phyloP scores from a whole-genome alignment of 1,140 invertebrate genomes.

The Cecropterus lyciades region DNA sequence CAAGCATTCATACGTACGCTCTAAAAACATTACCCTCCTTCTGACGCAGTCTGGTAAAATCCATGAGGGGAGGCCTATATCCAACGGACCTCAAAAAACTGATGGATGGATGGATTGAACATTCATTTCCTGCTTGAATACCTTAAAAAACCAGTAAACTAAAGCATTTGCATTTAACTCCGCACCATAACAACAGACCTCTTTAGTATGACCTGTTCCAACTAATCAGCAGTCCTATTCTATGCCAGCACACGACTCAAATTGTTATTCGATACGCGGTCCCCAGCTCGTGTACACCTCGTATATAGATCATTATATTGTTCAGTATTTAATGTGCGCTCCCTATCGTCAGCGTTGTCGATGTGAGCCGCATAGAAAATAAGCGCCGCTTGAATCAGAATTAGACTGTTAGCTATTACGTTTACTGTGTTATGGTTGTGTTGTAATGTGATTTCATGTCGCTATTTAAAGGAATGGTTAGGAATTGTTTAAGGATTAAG shows the following conservation, averaged over 20 bases:
- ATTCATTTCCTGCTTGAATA: no score
- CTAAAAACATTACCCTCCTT: no score
- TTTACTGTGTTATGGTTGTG: constrained; percentile 26
- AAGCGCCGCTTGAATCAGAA: constrained; percentile 53
- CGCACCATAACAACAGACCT: not conserved
- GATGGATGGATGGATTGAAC: no score
- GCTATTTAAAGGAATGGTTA: not conserved
- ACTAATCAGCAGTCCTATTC: constrained; percentile 37
- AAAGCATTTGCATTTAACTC: not conserved
- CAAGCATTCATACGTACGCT: no score
- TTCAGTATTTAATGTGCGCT: constrained; percentile 71
- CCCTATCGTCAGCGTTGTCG: constrained; percentile 56
- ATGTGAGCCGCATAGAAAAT: constrained; percentile 51
- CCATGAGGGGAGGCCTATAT: no score
- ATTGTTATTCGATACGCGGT: constrained; percentile 60
- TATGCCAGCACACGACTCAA: constrained; percentile 44
- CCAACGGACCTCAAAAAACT: no score
- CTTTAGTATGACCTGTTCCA: constrained; percentile 33
- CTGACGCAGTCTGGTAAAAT: no score
- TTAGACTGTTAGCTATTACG: constrained; percentile 54
- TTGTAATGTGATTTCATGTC: constrained; percentile 20
- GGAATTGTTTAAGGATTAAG: no score
- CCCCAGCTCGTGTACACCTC: constrained; percentile 72
- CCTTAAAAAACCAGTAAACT: no score
- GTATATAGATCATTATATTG: constrained; percentile 82